Base-by-base conservation (phyloP, 2,797 vertebrate species). In the Gymnoscopelus microlampas region DNA sequence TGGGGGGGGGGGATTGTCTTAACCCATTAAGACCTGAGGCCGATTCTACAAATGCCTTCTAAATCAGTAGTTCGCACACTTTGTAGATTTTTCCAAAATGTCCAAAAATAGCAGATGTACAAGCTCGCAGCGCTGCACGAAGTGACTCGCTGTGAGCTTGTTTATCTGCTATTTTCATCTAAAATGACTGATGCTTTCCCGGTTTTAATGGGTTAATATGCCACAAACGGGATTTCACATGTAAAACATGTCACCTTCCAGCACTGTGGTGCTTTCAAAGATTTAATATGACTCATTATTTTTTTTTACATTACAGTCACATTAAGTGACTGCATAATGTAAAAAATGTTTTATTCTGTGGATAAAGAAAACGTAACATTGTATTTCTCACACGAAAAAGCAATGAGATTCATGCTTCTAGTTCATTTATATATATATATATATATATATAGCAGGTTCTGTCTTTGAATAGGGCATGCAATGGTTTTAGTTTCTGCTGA, bases 311-410 rank as follows among this genome's bases (percentile, higher is more conserved):
- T 51, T 51, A 15, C 12, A 51, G 24, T 53, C 61, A n/a, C 23
- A 7, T 32, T 3, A 53, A 44, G 51, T 29, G 61, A 63, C 24
- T 51, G 67, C 29, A 51, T 64, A 60, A 35, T 68, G 53, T 66
- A 62, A 78, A 79, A 81, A 60, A 58, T 64, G 56, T 76, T 55
- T 54, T 66, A 78, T 32, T 24, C 49, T 50, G 4, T 14, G 23
- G 60, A 63, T 51, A 35, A 68, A 68, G 67, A n/a, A 14, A 60
- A 65, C 49, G 63, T 35, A 62, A 66, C 74, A 66, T 74, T 79
- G 13, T 32, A 70, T 62, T 76, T 73, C 56, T 79, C 80, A 83
- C 73, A 76, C 79, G 74, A 76, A 74, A 5, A 59, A 74, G 77
- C 29, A 51, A 63, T 53, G 68, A 75, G 64, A 58, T 10, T 44